phyloP scores from a whole-genome alignment of 2,113 vertebrate genomes.

The Heloderma charlesbogerti region DNA sequence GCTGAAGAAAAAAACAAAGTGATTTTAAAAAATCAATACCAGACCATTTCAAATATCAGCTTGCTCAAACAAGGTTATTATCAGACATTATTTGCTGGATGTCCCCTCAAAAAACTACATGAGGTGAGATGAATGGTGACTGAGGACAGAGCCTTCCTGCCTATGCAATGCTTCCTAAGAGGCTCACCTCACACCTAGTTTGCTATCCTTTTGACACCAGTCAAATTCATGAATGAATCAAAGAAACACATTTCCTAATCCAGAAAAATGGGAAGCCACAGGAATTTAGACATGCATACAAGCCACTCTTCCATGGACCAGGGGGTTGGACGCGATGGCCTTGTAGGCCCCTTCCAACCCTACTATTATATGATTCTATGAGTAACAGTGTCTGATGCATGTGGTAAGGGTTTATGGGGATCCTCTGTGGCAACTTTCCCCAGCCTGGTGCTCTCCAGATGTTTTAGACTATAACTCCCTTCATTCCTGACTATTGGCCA shows the following conservation, averaged over 20 bases:
- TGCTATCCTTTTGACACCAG: background rate
- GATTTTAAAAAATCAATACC: too few species aligned
- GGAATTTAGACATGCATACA: background rate
- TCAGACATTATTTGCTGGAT: too few species aligned
- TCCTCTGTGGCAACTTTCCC: background rate
- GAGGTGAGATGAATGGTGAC: background rate
- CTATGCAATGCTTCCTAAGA: background rate
- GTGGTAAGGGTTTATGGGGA: background rate
- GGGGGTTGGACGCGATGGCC: too few species aligned
- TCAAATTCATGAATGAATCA: background rate
- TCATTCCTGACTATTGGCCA: too few species aligned
- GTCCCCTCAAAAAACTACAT: too few species aligned
- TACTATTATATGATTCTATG: too few species aligned
- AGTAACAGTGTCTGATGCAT: background rate
- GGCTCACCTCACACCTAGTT: background rate
- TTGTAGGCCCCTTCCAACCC: too few species aligned
- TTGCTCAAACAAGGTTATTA: too few species aligned
- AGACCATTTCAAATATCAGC: background rate
- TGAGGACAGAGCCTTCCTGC: background rate
- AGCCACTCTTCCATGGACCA: too few species aligned
- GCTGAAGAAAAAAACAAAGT: background rate
- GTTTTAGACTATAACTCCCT: too few species aligned
- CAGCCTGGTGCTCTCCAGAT: background rate
- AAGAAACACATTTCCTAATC: background rate
- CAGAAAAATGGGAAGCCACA: background rate